Conservation (phyloP, 2,797 vertebrate genomes). For the Valencia hispanica region DNA sequence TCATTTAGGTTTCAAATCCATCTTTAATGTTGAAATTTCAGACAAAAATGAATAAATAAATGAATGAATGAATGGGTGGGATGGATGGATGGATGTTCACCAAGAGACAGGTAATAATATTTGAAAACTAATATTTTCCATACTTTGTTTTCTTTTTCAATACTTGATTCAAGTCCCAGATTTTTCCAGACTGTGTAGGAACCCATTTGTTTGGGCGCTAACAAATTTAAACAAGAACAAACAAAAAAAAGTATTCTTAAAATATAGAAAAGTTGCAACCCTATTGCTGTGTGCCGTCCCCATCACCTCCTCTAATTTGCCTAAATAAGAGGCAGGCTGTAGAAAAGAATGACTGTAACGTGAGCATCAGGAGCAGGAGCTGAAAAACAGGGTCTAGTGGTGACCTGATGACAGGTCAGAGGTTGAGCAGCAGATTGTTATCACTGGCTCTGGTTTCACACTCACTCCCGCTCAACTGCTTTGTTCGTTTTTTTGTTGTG, state of each 20-base stretch:
- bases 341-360: constrained; percentile 61
- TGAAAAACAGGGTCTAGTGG: constrained; percentile 72
- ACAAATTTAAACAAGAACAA: neutral
- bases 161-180: neutral
- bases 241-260: neutral
- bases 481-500: constrained; percentile 64
- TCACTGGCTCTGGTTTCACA: constrained; percentile 84
- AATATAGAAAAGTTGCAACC: constrained; percentile 4
- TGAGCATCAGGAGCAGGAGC: constrained; percentile 70
- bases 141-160: neutral
- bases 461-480: constrained; percentile 73
- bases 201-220: neutral
- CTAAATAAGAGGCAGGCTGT: constrained; percentile 16
- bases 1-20: neutral
- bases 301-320: constrained; percentile 5
- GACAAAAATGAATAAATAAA: no score
- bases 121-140: neutral
- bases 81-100: neutral
- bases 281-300: constrained; percentile 21
- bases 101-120: no score
- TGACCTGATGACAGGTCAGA: constrained; percentile 83
- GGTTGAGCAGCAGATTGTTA: constrained; percentile 85
- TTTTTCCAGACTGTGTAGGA: neutral
- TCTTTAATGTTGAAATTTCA: neutral
- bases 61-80: neutral